phyloP scores from a whole-genome alignment of 2,888 invertebrate species.

The Macropis europaea region DNA sequence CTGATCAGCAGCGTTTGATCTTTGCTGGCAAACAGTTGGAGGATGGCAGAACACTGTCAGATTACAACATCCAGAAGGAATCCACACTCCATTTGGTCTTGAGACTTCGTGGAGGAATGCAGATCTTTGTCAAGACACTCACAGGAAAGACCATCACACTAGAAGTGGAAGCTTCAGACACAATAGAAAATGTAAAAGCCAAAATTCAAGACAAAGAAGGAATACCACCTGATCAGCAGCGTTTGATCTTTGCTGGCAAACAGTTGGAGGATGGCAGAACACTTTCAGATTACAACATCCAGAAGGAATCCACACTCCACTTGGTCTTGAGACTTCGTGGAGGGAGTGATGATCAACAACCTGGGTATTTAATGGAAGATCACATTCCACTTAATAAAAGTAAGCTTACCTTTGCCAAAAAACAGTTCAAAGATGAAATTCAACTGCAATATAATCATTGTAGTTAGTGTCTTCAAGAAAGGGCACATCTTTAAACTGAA shows the following conservation, averaged over 20 bases:
- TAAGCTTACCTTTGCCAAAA: neutral
- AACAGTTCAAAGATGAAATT: neutral
- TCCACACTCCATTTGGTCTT: conserved; percentile 54
- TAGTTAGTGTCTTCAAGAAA: neutral
- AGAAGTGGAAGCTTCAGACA: conserved; percentile 24
- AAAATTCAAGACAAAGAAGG: conserved; percentile 35
- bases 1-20: conserved; percentile 45
- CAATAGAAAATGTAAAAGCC: conserved; percentile 20
- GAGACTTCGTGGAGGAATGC: conserved; percentile 38
- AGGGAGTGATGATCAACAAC: too few species aligned
- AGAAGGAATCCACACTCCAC: conserved; percentile 26
- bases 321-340: conserved; percentile 22
- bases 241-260: conserved; percentile 30
- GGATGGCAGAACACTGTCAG: conserved; percentile 43
- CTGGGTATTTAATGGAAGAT: neutral
- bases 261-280: conserved; percentile 27
- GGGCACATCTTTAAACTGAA: neutral
- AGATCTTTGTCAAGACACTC: conserved; percentile 22
- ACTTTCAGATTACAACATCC: conserved; percentile 31
- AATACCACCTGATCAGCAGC: conserved; percentile 31
- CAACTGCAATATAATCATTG: neutral
- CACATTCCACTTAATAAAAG: neutral
- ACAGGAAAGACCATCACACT: conserved; percentile 29
- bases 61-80: conserved; percentile 49
- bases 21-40: conserved; percentile 46